Conservation (phyloP, 2,888 invertebrate genomes). For the Perizoma flavofasciatum region DNA sequence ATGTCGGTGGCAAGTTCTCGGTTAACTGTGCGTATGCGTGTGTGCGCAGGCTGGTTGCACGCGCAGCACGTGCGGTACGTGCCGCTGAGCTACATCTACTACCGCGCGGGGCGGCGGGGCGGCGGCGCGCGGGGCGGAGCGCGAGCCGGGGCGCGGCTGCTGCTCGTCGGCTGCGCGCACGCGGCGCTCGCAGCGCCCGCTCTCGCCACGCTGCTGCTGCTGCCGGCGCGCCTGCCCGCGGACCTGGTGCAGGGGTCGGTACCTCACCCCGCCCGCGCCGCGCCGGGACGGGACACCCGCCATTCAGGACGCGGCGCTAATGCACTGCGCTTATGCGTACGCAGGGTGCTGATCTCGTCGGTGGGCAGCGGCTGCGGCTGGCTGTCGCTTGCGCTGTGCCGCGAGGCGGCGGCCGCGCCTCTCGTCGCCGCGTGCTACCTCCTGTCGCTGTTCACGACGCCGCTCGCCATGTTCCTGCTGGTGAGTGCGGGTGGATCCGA, state of each 20-base stretch:
- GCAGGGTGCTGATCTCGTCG: constrained; percentile 59
- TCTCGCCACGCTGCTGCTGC: constrained; percentile 36
- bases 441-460: constrained; percentile 53
- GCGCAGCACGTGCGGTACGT: constrained; percentile 49
- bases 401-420: constrained; percentile 37
- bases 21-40: too few relatives aligned
- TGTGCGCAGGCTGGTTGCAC: constrained; percentile 50
- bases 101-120: constrained; percentile 41
- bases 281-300: background rate
- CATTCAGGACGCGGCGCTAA: too few relatives aligned
- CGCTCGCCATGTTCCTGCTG: constrained; percentile 53
- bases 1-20: too few relatives aligned
- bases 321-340: background rate
- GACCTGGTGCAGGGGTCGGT: constrained; percentile 33
- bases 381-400: constrained; percentile 61
- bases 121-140: constrained; percentile 17
- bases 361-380: constrained; percentile 65
- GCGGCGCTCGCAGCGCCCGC: constrained; percentile 47
- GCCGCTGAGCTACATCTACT: constrained; percentile 60
- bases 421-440: constrained; percentile 48
- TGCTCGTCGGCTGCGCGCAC: constrained; percentile 42
- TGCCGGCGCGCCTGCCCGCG: constrained; percentile 13
- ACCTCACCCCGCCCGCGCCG: background rate
- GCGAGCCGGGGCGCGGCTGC: constrained; percentile 31
- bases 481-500: constrained; percentile 41